Evolutionary conservation across 2,888 invertebrate species (phyloP).

Genomic region (Drosophila imparisetae): DNA sequence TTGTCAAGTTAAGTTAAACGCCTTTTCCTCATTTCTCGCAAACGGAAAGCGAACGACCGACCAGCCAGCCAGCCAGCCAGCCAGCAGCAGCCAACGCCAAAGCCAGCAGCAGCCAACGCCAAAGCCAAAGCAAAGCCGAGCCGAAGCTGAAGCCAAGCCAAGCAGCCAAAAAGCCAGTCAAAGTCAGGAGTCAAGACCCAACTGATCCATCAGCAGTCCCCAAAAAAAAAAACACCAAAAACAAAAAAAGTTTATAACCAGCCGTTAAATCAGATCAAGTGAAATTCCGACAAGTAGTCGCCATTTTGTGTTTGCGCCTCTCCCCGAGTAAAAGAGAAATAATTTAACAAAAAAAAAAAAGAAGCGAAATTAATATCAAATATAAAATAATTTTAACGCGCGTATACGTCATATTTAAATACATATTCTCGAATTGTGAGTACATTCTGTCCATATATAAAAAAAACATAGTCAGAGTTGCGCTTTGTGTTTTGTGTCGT

Average conservation of each 20-base stretch:
- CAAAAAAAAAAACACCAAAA: constrained; percentile 14
- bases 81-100: constrained; percentile 35
- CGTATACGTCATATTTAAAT: constrained; percentile 59
- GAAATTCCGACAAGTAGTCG: constrained; percentile 50
- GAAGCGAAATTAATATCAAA: constrained; percentile 11
- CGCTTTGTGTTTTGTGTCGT: constrained; percentile 6
- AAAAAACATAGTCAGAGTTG: constrained; percentile 3
- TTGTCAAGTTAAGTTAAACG: constrained; percentile 81
- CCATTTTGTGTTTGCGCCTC: constrained; percentile 56
- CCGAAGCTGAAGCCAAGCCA: constrained; percentile 28
- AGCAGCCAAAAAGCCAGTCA: constrained; percentile 26
- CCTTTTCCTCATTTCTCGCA: constrained; percentile 71
- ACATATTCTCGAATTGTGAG: constrained; percentile 36
- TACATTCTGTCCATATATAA: constrained; percentile 48
- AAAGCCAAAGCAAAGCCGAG: constrained; percentile 29
- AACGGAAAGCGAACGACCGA: constrained; percentile 53
- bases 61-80: constrained; percentile 29
- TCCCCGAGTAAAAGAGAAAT: constrained; percentile 10
- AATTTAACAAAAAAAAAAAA: constrained; percentile 7
- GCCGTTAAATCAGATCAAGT: constrained; percentile 15
- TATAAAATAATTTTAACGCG: constrained; percentile 22
- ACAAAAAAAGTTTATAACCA: not conserved
- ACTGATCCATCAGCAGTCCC: constrained; percentile 20
- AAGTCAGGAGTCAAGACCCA: constrained; percentile 11
- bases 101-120: constrained; percentile 25